Conservation (phyloP, 2,888 invertebrate species). For the Melinopterus prodromus region DNA sequence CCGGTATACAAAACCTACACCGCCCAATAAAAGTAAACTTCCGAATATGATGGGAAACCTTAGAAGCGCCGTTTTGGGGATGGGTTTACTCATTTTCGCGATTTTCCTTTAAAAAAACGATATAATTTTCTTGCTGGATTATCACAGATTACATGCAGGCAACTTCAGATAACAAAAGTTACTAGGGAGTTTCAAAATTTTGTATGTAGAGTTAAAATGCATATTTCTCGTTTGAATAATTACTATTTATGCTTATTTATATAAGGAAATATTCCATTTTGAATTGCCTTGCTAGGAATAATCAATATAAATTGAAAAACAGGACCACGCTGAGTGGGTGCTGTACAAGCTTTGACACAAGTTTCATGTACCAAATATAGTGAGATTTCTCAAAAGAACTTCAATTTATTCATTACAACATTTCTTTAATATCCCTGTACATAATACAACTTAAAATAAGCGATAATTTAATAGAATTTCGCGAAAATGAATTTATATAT, state of each 20-base stretch:
- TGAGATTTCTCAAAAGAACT: too few species aligned
- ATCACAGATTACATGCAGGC: not conserved
- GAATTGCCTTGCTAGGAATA: too few species aligned
- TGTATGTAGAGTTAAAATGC: not conserved
- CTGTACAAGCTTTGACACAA: too few species aligned
- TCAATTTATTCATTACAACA: too few species aligned
- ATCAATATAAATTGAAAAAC: too few species aligned
- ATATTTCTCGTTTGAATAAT: too few species aligned
- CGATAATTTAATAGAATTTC: not conserved
- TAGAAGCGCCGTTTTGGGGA: constrained; percentile 41
- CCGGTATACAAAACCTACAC: constrained; percentile 46
- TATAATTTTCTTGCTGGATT: not conserved
- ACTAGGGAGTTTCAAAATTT: not conserved
- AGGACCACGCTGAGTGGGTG: too few species aligned
- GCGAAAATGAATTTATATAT: not conserved
- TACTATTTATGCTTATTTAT: too few species aligned
- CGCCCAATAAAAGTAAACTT: constrained; percentile 42
- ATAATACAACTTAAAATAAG: not conserved
- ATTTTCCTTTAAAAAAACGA: not conserved
- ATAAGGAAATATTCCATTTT: too few species aligned
- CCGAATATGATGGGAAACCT: constrained; percentile 49
- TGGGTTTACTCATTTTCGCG: constrained; percentile 42
- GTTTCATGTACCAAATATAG: too few species aligned
- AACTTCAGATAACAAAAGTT: constrained; percentile 6
- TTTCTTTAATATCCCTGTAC: not conserved